These are phyloP conservation scores for Molossus molossus DNA, from an alignment of 2,797 vertebrate genomes.

Conservation along the genomic window DNA sequence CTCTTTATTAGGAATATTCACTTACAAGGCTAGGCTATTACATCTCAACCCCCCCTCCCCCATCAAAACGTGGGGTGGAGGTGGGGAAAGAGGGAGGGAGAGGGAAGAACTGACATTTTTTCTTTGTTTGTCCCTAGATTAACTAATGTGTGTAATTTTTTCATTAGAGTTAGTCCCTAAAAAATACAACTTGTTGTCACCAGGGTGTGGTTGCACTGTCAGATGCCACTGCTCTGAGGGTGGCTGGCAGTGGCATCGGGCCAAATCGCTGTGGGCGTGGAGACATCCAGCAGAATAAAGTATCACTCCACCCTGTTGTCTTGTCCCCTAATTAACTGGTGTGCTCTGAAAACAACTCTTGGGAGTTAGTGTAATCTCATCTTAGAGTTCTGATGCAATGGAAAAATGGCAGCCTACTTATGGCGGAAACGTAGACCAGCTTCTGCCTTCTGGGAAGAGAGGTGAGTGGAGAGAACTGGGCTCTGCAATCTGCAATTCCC, in stretches of 20 bases:
- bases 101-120: neutral
- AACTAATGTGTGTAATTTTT: neutral
- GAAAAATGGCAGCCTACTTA: conserved; percentile 64
- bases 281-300: conserved; percentile 68
- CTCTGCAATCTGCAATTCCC: neutral
- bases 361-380: conserved; percentile 77
- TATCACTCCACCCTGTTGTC: conserved; percentile 83
- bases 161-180: conserved; percentile 60
- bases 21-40: neutral
- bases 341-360: conserved; percentile 79
- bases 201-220: conserved; percentile 72
- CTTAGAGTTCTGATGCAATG: conserved; percentile 75
- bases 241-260: conserved; percentile 46
- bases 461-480: neutral
- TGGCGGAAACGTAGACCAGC: conserved; percentile 18
- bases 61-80: neutral
- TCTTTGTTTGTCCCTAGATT: neutral
- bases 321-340: conserved; percentile 79
- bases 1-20: neutral
- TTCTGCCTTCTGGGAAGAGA: conserved; percentile 67
- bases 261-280: conserved; percentile 83
- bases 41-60: neutral
- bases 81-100: neutral
- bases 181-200: conserved; percentile 57
- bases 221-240: conserved; percentile 72